Percentiles rank a stretch among this genome's conserved stretches.
Evolutionary conservation across 1,140 invertebrate species (phyloP).

Genomic region (Drosophila tsacasi): DNA sequence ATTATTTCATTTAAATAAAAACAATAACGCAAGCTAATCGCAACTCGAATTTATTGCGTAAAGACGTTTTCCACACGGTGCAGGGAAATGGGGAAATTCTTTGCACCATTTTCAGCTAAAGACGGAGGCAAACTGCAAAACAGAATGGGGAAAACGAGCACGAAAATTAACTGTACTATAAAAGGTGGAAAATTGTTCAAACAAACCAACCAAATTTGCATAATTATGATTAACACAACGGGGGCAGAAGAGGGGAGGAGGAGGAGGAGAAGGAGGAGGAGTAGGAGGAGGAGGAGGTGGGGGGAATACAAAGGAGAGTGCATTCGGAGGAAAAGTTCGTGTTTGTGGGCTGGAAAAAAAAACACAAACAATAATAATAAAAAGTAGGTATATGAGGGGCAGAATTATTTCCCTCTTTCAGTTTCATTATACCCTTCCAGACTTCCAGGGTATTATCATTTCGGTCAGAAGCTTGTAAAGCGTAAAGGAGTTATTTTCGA

Average conservation of each 20-base stretch:
- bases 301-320: background rate
- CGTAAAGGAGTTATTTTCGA: background rate
- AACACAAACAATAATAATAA: conserved; percentile 17
- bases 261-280: background rate
- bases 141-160: conserved; percentile 57
- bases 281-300: background rate
- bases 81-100: conserved; percentile 65
- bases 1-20: conserved; percentile 42
- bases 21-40: conserved; percentile 58
- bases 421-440: conserved; percentile 10
- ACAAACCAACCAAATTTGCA: conserved; percentile 81
- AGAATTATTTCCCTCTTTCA: conserved; percentile 12
- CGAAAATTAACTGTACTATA: conserved; percentile 84
- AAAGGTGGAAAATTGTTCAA: conserved; percentile 84
- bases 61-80: conserved; percentile 66
- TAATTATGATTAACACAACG: conserved; percentile 81
- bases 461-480: background rate
- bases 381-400: conserved; percentile 1
- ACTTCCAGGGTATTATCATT: background rate
- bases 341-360: conserved; percentile 36
- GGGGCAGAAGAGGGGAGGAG: background rate
- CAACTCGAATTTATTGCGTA: conserved; percentile 75
- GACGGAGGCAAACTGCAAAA: conserved; percentile 21
- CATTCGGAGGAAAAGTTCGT: conserved; percentile 41
- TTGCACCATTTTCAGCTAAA: conserved; percentile 42